Conservation (phyloP, 64 coral and sea anemone genomes). For the Stichodactyla mertensii region DNA sequence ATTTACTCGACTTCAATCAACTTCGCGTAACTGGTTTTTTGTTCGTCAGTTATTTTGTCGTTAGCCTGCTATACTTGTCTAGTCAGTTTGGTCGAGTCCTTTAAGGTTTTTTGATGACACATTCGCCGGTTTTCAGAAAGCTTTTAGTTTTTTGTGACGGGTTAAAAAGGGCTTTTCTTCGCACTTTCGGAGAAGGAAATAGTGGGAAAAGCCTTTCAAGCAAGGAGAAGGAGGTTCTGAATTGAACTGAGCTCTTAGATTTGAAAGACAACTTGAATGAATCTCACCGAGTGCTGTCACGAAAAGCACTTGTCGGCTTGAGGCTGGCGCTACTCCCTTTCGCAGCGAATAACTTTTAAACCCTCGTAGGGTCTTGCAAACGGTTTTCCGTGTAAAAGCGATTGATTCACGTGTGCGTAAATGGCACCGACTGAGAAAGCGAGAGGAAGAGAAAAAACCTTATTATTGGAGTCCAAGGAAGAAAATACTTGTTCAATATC, state of each 20-base stretch:
- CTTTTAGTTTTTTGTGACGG: background rate
- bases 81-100: background rate
- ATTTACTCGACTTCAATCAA: slow-evolving; percentile 7
- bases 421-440: background rate
- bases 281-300: background rate
- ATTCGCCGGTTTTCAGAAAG: background rate
- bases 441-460: background rate
- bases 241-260: background rate
- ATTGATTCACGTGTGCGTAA: background rate
- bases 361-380: background rate
- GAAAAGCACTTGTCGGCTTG: background rate
- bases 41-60: background rate
- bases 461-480: background rate
- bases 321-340: background rate
- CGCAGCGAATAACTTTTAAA: background rate
- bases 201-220: background rate
- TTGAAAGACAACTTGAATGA: slow-evolving; percentile 1
- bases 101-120: background rate
- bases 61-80: background rate
- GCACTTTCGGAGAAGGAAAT: background rate
- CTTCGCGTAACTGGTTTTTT: background rate
- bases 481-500: background rate
- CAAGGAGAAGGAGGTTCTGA: background rate
- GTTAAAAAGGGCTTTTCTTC: background rate
- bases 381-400: background rate